These are phyloP conservation scores for Pseudolycoriella hygida DNA, from an alignment of 2,888 invertebrate species.

Conservation along the genomic window DNA sequence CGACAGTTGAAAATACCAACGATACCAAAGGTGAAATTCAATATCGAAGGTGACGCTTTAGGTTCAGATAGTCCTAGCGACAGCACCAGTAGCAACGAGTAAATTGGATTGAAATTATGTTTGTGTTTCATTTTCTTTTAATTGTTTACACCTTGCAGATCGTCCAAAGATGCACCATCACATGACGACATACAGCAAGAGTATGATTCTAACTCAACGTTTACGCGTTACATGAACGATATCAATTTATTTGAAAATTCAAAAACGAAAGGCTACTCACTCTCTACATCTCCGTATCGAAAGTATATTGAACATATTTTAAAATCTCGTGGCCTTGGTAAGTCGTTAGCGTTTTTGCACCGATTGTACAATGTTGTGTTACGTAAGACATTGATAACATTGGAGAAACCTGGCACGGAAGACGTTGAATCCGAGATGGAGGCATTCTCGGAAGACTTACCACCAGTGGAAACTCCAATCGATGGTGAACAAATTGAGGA, in stretches of 20 bases:
- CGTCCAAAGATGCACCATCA: slow-evolving; percentile 4
- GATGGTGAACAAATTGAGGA: slow-evolving; percentile 12
- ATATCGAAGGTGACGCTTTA: slow-evolving; percentile 20
- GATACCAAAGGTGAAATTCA: slow-evolving; percentile 25
- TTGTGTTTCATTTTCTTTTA: background rate
- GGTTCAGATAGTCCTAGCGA: slow-evolving; percentile 20
- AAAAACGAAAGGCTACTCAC: background rate
- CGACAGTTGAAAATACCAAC: slow-evolving; percentile 11
- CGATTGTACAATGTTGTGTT: slow-evolving; percentile 49
- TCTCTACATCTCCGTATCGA: slow-evolving; percentile 24
- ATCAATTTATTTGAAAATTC: background rate
- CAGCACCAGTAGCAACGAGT: slow-evolving; percentile 28
- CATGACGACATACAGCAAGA: slow-evolving; percentile 15
- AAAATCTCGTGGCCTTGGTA: slow-evolving; percentile 70
- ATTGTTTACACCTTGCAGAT: slow-evolving; percentile 8
- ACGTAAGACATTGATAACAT: slow-evolving; percentile 49
- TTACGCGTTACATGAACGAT: background rate
- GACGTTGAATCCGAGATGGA: slow-evolving; percentile 20
- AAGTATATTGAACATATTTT: slow-evolving; percentile 74
- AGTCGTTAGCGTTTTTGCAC: slow-evolving; percentile 63
- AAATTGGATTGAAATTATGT: slow-evolving; percentile 11
- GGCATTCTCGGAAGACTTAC: slow-evolving; percentile 26
- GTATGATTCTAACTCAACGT: background rate
- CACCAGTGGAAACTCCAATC: slow-evolving; percentile 10
- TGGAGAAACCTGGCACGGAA: slow-evolving; percentile 35